A percentile compares a stretch with the other conserved stretches of the same genome.
phyloP scores from a whole-genome alignment of 2,888 invertebrate species.

The Oscheius sp. region DNA sequence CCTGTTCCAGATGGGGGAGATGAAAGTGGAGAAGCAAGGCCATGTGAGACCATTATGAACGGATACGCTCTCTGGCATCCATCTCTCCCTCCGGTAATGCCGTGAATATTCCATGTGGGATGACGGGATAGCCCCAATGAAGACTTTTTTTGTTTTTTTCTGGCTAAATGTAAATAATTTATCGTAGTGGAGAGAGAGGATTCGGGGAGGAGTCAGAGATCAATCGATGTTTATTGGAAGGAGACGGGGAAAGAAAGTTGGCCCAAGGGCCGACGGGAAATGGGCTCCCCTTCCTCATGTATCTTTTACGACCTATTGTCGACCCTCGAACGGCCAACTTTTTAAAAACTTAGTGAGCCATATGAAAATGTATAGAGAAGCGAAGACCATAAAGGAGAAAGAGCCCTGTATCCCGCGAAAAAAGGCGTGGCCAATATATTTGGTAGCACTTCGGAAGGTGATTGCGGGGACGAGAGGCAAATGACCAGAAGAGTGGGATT shows the following conservation, averaged over 20 bases:
- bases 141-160: neutral
- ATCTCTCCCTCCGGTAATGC: conserved; percentile 27
- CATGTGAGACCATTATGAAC: conserved; percentile 15
- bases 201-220: neutral
- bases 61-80: neutral
- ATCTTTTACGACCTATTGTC: neutral
- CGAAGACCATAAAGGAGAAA: neutral
- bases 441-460: neutral
- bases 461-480: conserved; percentile 14
- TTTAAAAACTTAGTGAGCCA: neutral
- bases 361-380: neutral
- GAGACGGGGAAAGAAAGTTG: neutral
- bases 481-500: conserved; percentile 8
- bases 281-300: neutral
- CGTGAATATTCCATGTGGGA: conserved; percentile 19
- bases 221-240: neutral
- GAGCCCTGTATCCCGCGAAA: neutral
- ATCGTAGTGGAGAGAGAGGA: neutral
- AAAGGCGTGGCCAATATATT: neutral
- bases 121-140: neutral
- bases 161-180: neutral
- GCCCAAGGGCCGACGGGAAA: neutral
- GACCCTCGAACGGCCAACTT: neutral
- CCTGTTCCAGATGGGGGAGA: neutral
- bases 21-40: conserved; percentile 14